These are phyloP conservation scores for Bacillus rossius DNA, from an alignment of 1,140 invertebrate genomes.

Conservation along the genomic window DNA sequence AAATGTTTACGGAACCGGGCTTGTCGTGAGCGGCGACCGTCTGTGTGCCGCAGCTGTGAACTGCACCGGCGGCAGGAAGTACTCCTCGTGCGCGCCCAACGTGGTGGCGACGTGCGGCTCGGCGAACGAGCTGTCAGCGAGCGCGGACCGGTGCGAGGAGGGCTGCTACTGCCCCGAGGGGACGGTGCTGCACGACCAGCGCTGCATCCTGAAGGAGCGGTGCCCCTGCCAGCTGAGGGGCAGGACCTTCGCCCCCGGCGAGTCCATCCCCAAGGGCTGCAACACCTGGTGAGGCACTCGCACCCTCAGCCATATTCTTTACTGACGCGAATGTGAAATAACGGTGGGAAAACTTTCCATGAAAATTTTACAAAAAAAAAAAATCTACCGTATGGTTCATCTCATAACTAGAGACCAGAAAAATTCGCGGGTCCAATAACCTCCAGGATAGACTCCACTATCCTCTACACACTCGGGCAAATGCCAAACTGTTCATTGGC, in stretches of 20 bases:
- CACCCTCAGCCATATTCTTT: no score
- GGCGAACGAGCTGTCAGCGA: slow-evolving; percentile 17
- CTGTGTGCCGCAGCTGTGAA: slow-evolving; percentile 53
- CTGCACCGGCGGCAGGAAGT: slow-evolving; percentile 61
- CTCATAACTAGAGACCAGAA: no score
- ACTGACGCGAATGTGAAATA: no score
- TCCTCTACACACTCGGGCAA: no score
- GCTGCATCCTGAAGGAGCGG: slow-evolving; percentile 61
- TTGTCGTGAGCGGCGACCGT: no score
- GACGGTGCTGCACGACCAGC: slow-evolving; percentile 60
- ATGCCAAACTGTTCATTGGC: no score
- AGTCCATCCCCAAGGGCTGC: slow-evolving; percentile 69
- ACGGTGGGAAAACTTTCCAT: no score
- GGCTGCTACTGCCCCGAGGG: slow-evolving; percentile 82
- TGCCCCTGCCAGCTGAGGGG: slow-evolving; percentile 78
- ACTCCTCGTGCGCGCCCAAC: slow-evolving; percentile 60
- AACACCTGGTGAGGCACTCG: slow-evolving; percentile 79
- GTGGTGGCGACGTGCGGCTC: slow-evolving; percentile 45
- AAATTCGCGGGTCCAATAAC: no score
- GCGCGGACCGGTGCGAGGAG: slow-evolving; percentile 60
- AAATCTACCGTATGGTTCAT: no score
- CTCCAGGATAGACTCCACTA: no score
- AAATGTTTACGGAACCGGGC: no score
- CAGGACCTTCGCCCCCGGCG: slow-evolving; percentile 66
- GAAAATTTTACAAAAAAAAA: no score